phyloP scores from a whole-genome alignment of 2,113 vertebrate genomes.

The Dicentrarchus labrax region DNA sequence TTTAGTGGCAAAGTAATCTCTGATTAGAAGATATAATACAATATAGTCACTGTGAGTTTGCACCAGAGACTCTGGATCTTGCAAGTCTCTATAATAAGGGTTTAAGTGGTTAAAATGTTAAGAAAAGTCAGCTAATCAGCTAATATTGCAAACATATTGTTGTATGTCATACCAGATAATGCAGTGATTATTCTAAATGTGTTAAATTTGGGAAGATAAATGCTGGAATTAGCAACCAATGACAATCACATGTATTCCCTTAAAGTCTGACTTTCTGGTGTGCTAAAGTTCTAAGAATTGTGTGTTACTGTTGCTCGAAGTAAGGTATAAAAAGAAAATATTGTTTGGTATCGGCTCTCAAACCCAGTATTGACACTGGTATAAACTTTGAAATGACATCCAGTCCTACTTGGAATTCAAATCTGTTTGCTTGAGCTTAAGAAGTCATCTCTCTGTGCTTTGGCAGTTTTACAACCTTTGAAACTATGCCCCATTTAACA shows the following conservation, averaged over 20 bases:
- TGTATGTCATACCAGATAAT: background rate
- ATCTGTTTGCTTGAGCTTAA: slow-evolving; percentile 10
- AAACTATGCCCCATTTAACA: slow-evolving; percentile 58
- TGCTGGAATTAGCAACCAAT: background rate
- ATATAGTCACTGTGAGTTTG: background rate
- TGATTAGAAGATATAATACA: background rate
- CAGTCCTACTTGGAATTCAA: background rate
- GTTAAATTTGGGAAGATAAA: background rate
- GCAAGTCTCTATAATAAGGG: background rate
- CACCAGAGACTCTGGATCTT: background rate
- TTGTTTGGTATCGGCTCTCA: background rate
- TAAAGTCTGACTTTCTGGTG: background rate
- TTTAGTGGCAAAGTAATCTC: background rate
- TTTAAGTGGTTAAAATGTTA: background rate
- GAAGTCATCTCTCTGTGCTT: slow-evolving; percentile 24
- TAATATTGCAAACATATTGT: background rate
- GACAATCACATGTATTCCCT: background rate
- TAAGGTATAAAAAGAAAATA: background rate
- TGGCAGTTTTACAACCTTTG: slow-evolving; percentile 61
- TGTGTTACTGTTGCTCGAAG: background rate
- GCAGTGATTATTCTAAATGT: background rate
- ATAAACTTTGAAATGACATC: background rate
- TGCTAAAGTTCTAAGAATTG: background rate
- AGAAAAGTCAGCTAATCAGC: background rate
- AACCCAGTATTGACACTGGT: background rate